phyloP scores from a whole-genome alignment of 2,888 invertebrate genomes.

The Drosophila sordidapex region DNA sequence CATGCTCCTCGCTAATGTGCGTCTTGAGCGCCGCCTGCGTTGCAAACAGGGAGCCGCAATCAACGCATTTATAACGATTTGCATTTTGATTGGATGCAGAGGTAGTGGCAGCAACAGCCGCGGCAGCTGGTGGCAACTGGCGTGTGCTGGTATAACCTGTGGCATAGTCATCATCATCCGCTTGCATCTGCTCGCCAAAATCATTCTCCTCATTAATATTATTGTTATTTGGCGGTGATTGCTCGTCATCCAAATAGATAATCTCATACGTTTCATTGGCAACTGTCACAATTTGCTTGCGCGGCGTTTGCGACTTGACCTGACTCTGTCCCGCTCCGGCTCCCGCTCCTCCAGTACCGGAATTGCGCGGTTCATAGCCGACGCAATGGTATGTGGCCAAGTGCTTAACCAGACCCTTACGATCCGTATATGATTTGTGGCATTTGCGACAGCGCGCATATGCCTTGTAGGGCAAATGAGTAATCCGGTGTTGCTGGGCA shows the following conservation, averaged over 20 bases:
- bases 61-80: conserved; percentile 71
- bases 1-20: conserved; percentile 78
- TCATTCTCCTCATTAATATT: conserved; percentile 69
- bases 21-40: conserved; percentile 65
- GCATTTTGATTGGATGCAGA: conserved; percentile 7
- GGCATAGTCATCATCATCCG: conserved; percentile 64
- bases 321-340: not conserved
- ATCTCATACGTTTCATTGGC: conserved; percentile 81
- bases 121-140: not conserved
- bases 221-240: conserved; percentile 29
- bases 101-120: not conserved
- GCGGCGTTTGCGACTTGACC: conserved; percentile 42
- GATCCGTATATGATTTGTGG: conserved; percentile 80
- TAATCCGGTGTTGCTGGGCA: conserved; percentile 82
- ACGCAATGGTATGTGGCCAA: conserved; percentile 76
- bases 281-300: conserved; percentile 78
- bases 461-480: conserved; percentile 80
- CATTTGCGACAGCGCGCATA: conserved; percentile 81
- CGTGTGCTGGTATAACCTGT: conserved; percentile 1
- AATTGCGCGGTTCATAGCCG: conserved; percentile 53
- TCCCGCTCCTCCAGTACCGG: not conserved
- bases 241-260: conserved; percentile 75
- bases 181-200: conserved; percentile 71
- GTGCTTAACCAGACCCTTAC: conserved; percentile 81
- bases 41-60: conserved; percentile 71